Base-by-base conservation (phyloP, 2,113 vertebrate species). In the Aegypius monachus region DNA sequence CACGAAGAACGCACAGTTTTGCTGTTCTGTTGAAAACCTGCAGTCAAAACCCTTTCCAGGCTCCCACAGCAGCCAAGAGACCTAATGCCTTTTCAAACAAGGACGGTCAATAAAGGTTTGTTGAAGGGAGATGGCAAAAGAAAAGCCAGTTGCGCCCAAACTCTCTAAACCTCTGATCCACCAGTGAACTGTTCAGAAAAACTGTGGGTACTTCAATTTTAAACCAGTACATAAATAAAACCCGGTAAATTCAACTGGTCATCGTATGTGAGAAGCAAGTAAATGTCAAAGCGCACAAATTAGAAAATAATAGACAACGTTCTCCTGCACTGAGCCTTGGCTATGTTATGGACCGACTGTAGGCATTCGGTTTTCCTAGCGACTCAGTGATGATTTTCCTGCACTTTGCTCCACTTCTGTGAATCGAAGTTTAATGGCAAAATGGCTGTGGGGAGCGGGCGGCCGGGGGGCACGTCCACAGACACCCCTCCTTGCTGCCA, bases 1-100 rank as follows among this genome's bases (percentile, higher is more conserved):
- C 20, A 47, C 0, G 3, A 80, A 42, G 21, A 77, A 75, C 0
- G 1, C 18, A 20, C 3, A 6, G 11, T 65, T 59, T 9, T 11
- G n/a, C 40, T 71, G 22, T 86, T 63, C 38, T 59, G 18, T 13
- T 43, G 53, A 42, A 84, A 73, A 43, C 31, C 18, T 53, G 40
- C 26, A 38, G 26, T 11, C 47, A n/a, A 67, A 78, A 18, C 5
- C 38, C n/a, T 34, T 55, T 4, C 53, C 26, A 59, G 26, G 27
- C 27, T 75, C 75, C 52, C 1, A 2, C 31, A n/a, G 50, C 38
- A 53, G 26, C 34, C 70, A 34, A 31, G 8, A 23, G 40, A 75
- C 43, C 40, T 13, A 29, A 38, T 3, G 40, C 16, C 56, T 75
- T 53, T 47, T 61, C 63, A 48, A 26, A 70, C 40, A 42, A 31